Conservation (phyloP, 1,140 invertebrate genomes). For the Copidosoma floridanum region DNA sequence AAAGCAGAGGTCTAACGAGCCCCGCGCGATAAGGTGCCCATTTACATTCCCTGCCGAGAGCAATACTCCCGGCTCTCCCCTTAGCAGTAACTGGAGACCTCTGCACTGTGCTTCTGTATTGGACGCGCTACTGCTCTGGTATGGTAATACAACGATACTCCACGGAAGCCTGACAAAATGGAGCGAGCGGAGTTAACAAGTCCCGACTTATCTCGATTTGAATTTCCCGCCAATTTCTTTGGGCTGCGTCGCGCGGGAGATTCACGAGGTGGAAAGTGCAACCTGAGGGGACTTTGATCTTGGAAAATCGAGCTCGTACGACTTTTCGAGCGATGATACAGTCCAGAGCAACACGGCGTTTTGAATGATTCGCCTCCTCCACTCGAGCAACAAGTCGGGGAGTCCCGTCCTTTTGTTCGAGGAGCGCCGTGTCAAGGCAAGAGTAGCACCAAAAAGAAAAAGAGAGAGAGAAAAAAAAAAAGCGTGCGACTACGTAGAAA, state of each 20-base stretch:
- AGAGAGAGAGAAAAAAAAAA: background rate
- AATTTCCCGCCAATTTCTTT: constrained; percentile 6
- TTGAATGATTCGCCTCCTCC: background rate
- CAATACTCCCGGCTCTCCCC: constrained; percentile 37
- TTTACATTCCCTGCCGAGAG: constrained; percentile 46
- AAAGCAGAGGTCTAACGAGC: constrained; percentile 13
- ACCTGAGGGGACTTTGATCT: no score
- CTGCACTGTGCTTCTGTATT: no score
- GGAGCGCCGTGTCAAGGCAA: no score
- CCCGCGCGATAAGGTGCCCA: constrained; percentile 42
- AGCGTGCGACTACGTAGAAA: background rate
- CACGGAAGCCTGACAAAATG: constrained; percentile 12
- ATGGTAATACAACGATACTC: no score
- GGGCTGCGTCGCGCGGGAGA: background rate
- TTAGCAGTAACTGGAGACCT: constrained; percentile 5
- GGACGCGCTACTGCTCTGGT: constrained; percentile 12
- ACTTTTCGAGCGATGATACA: no score
- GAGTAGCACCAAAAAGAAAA: no score
- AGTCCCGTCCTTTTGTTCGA: no score
- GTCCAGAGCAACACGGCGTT: no score
- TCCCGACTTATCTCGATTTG: constrained; percentile 16
- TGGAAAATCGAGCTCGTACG: no score
- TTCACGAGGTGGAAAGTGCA: background rate
- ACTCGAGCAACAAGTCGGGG: no score
- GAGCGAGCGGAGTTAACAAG: constrained; percentile 18